Conservation (phyloP, 2,113 vertebrate genomes). For the Poecile atricapillus region DNA sequence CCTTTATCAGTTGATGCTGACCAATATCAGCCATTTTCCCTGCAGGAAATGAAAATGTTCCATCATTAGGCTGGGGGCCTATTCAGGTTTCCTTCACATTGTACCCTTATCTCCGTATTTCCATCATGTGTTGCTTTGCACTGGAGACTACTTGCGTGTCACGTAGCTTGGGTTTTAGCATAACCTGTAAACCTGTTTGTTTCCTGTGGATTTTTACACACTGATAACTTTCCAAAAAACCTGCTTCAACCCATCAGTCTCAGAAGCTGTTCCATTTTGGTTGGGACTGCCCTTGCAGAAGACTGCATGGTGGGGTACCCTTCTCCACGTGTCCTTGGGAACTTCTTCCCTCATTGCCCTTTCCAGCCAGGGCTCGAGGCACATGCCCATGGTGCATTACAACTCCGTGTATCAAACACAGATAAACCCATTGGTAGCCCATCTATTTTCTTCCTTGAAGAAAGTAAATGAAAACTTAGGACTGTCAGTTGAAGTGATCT, state of each 20-base stretch:
- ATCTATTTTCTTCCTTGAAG: background rate
- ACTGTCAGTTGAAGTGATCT: background rate
- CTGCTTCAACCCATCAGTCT: background rate
- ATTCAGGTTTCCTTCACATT: background rate
- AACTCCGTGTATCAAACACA: rapidly evolving
- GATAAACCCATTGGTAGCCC: background rate
- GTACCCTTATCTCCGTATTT: background rate
- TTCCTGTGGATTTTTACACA: background rate
- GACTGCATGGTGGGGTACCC: background rate
- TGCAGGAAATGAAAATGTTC: conserved; percentile 1
- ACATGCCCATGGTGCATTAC: rapidly evolving
- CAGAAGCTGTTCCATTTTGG: background rate
- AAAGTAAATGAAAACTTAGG: background rate
- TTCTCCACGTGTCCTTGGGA: rapidly evolving
- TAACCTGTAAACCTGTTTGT: background rate
- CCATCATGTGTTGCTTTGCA: background rate
- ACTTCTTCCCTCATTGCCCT: rapidly evolving
- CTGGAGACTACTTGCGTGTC: background rate
- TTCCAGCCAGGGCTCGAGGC: background rate
- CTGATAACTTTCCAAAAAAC: background rate
- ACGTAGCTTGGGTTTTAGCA: background rate
- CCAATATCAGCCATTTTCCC: background rate
- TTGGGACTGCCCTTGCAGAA: background rate
- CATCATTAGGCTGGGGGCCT: background rate
- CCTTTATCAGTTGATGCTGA: background rate